Base-by-base conservation (phyloP, 2,888 invertebrate species). In the Osmoderma eremita region DNA sequence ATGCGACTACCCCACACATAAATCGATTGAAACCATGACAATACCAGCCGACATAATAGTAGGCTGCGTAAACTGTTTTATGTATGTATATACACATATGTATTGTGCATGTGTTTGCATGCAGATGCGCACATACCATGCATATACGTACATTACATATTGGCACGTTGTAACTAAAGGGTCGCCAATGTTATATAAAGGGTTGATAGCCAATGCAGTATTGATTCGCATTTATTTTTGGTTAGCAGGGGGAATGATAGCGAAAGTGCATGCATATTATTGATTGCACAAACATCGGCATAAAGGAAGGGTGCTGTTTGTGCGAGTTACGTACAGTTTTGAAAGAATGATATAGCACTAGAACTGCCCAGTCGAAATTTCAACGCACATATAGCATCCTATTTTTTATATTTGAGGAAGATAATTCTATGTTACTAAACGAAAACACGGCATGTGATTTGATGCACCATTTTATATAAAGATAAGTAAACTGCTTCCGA, bases 191-290 rank as follows among this genome's bases (percentile, higher is more conserved):
- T 58, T 65, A 65, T 22, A 49, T 54, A 45, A 65, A 65, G 65
- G 65, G 56, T 65, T 65, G 65, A 15, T 58, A 45, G 20, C 58
- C 65, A 58, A 42, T 56, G 63, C 63, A 53, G 49, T 65, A 65
- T 65, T 56, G 65, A 65, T 65, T 65, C 65, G 49, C 39, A 45
- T 65, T 65, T 56, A 48, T 56, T 65, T 64, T 49, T 39, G 65
- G 48, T 48, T 58, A 30, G 30, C 30, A 58, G 64, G 56, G n/a
- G 56, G 49, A 56, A 45, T 64, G 67, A 67, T 67, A 67, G 67
- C 49, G 67, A 67, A 67, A 67, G 67, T 67, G 67, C 67, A 67
- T 56, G 30, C 2, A 30, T 30, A 30, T 64, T 67, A 67, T 67
- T 63, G 67, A 64, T 67, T 67, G 49, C 54, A 50, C 49, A 56